Base-by-base conservation (phyloP, 2,888 invertebrate genomes). In the Acanthosepion esculentum region DNA sequence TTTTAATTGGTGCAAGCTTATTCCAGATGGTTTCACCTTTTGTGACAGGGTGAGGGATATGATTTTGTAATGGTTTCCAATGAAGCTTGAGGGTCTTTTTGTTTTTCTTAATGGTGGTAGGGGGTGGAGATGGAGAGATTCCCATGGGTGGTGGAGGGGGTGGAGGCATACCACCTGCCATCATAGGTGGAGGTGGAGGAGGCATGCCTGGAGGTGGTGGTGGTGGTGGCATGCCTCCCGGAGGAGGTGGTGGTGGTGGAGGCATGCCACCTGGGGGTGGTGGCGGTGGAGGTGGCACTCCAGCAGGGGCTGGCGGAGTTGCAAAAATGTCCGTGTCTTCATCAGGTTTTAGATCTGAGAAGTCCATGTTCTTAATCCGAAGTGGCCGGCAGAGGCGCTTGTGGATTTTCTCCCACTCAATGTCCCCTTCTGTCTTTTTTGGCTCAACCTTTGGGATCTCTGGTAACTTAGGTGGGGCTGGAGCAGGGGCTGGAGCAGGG, bases 21-120 rank as follows among this genome's bases (percentile, higher is more conserved):
- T 96, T 97, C 97, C 97, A 97, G 94, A 97, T 96, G 55, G 97
- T 97, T 92, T 96, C 96, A 20, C 96, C 96, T 95, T 96, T 96
- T 3, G 96, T 96, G 48, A 96, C 94, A 18, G 96, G 96, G 93
- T 96, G 96, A 7, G 95, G 94, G 18, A 96, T 96, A 33, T 95
- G 95, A 64, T 96, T 96, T 94, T 97, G 97, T 2, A 98, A 97
- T 97, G 99, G 99, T 97, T 99, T 99, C 99, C 99, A 99, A 97
- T 99, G 99, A 94, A 99, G 98, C 97, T 99, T 99, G 29, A 99
- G 98, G 50, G 99, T 99, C 97, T 99, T 97, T 98, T 99, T 99
- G 97, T 98, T 99, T 95, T 97, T 97, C 94, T 97, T 96, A 50
- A 97, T 95, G 94, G 96, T 96, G 53, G 96, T 95, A 50, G 97